Conservation (phyloP, 2,888 invertebrate genomes). For the Morinoia aosen region DNA sequence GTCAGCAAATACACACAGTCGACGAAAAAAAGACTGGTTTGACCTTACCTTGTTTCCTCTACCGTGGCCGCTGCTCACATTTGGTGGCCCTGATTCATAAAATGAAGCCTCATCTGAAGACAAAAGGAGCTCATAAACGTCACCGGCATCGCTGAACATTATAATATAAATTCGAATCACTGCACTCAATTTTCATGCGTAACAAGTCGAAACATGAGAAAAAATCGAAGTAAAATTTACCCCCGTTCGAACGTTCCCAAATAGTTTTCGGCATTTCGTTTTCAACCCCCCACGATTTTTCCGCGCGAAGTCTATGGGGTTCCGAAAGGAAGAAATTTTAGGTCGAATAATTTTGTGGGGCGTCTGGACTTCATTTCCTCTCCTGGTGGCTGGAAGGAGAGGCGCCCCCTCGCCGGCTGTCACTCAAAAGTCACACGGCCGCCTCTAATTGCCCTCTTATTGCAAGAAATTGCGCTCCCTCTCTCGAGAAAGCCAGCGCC, state of each 20-base stretch:
- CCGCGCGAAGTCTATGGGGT: not conserved
- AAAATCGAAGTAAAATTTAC: not conserved
- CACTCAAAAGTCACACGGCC: not conserved
- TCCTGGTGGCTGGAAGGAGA: not conserved
- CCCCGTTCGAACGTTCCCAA: not conserved
- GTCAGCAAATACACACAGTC: too few species aligned
- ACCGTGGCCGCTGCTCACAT: too few species aligned
- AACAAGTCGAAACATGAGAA: not conserved
- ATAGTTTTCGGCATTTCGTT: not conserved
- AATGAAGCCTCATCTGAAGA: not conserved
- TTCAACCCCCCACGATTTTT: not conserved
- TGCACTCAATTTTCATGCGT: not conserved
- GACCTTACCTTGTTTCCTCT: too few species aligned
- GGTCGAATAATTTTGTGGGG: not conserved
- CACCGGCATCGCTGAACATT: not conserved
- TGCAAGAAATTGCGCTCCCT: slow-evolving; percentile 22
- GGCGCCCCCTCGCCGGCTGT: not conserved
- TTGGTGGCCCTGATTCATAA: not conserved
- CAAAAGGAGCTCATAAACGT: not conserved
- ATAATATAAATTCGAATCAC: not conserved
- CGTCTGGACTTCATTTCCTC: not conserved
- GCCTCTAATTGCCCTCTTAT: slow-evolving; percentile 38
- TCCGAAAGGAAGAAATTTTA: not conserved
- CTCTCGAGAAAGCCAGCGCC: not conserved
- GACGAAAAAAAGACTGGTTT: too few species aligned